Percentiles rank a stretch among this genome's conserved stretches.
These are phyloP conservation scores for Diorhabda carinulata DNA, from an alignment of 1,140 invertebrate genomes.

Conservation along the genomic window DNA sequence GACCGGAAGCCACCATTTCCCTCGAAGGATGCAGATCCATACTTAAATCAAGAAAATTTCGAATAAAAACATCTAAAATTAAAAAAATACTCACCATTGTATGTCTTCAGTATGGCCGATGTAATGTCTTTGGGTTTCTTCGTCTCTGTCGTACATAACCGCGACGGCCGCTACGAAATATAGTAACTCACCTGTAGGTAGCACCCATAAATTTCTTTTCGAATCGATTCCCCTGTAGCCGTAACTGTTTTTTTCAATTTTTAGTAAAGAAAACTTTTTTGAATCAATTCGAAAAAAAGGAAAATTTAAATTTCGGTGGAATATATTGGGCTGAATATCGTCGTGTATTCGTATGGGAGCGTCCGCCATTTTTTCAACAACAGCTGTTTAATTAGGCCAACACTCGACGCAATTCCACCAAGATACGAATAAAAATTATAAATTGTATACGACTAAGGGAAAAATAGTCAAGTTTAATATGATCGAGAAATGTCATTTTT, in stretches of 20 bases:
- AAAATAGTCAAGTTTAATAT: too few species aligned
- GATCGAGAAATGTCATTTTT: too few species aligned
- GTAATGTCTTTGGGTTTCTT: constrained; percentile 89
- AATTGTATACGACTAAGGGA: too few species aligned
- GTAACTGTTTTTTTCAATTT: constrained; percentile 56
- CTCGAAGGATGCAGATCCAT: constrained; percentile 88
- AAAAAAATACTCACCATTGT: constrained; percentile 53
- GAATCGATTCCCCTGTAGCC: constrained; percentile 89
- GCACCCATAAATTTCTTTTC: constrained; percentile 81
- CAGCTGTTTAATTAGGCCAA: too few species aligned
- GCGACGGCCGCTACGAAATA: constrained; percentile 92
- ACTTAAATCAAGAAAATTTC: constrained; percentile 48
- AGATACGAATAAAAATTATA: too few species aligned
- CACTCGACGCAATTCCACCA: too few species aligned
- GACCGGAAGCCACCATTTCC: constrained; percentile 86
- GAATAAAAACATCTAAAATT: not conserved
- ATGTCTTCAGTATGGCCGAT: constrained; percentile 93
- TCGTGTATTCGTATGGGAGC: too few species aligned
- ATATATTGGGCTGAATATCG: too few species aligned
- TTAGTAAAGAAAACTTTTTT: not conserved
- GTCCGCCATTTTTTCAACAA: too few species aligned
- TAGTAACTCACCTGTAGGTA: constrained; percentile 87
- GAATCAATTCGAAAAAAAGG: too few species aligned
- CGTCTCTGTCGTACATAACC: constrained; percentile 84
- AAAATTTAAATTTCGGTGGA: too few species aligned